These are phyloP conservation scores for Champsocephalus esox DNA, from an alignment of 2,797 vertebrate genomes.

Conservation along the genomic window DNA sequence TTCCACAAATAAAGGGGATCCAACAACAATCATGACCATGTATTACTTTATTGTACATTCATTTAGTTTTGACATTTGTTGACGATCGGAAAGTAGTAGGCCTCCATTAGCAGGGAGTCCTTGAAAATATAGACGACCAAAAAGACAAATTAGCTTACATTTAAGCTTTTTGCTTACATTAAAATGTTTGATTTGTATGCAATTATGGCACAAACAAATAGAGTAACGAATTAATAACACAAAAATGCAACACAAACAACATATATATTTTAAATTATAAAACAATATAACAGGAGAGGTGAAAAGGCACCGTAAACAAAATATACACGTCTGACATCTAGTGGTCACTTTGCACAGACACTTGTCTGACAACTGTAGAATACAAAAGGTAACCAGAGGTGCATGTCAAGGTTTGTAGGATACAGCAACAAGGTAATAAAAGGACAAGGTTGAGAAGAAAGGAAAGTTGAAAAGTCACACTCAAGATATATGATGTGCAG, in stretches of 20 bases:
- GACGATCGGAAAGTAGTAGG: background rate
- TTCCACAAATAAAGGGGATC: background rate
- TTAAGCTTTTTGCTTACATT: background rate
- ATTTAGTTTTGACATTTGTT: conserved; percentile 6
- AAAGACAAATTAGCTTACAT: background rate
- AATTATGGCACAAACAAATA: background rate
- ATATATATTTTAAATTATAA: background rate
- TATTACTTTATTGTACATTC: background rate
- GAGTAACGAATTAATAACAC: background rate
- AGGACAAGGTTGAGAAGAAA: background rate
- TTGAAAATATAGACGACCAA: background rate
- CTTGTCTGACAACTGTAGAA: background rate
- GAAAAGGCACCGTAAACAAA: background rate
- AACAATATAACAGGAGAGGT: background rate
- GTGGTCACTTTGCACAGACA: conserved; percentile 50
- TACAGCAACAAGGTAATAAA: background rate
- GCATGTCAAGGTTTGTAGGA: background rate
- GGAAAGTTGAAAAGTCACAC: background rate
- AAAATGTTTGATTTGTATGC: background rate
- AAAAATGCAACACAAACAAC: conserved; percentile 3
- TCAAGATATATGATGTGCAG: background rate
- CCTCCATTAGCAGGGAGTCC: background rate
- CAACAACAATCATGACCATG: background rate
- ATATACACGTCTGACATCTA: conserved; percentile 65
- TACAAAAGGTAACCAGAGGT: background rate